Base-by-base conservation (phyloP, 1,140 invertebrate genomes). In the Nephila pilipes region DNA sequence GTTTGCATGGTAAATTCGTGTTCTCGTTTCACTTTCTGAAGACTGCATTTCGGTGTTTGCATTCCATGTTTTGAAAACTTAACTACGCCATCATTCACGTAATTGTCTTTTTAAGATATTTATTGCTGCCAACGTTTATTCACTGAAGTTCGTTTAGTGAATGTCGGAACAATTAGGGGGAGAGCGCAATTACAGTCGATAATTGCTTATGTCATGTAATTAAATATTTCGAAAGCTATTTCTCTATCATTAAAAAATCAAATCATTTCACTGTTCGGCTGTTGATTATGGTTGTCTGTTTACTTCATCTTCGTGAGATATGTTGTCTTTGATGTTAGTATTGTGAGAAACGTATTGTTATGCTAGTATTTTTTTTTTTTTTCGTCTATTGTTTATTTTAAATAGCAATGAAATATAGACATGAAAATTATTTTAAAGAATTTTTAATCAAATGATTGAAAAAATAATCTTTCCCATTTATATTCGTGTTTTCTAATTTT, bases 201-300 rank as follows among this genome's bases (percentile, higher is more conserved):
- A 75, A 75, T 75, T 75, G 69, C 69, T 75, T 75, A 75, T 36
- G 69, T 18, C 69, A 25, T 75, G 18, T 25, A 32, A 29, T 36
- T 75, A 75, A 75, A 29, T 32, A 29, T 29, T 75, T 75, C 69
- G 29, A 75, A 75, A 75, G 29, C 69, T 18, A 29, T 75, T 75
- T 32, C 29, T 32, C 29, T 75, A 29, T 75, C 69, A 75, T 75
- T 20, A 75, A 75, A 75, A 75, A 75, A 18, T 75, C 18, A 75
- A 75, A 36, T 36, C 69, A 75, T 75, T 75, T 36, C 69, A 6
- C 14, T 18, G 29, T 75, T 29, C 25, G 69, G 69, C 5, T 75
- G 69, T 75, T 75, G 25, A 75, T 75, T 75, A 32, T 14, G 25
- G 25, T 75, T 75, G 69, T 18, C 69, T 75, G 29, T 75, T 75